phyloP scores from a whole-genome alignment of 2,113 vertebrate genomes.

The Mobula birostris region DNA sequence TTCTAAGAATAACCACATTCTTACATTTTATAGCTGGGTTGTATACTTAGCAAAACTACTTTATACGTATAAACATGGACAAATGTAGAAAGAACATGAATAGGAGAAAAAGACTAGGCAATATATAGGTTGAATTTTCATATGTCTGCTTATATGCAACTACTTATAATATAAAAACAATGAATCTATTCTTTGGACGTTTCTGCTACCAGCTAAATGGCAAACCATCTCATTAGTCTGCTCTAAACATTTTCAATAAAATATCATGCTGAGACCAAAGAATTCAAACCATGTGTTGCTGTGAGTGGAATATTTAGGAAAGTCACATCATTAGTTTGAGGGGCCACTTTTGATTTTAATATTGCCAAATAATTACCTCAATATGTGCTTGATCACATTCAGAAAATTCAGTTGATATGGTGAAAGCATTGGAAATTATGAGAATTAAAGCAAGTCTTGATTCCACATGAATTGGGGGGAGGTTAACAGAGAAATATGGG shows the following conservation, averaged over 20 bases:
- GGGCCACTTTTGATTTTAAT: conserved; percentile 77
- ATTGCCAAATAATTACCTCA: conserved; percentile 76
- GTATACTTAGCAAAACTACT: background rate
- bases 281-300: conserved; percentile 83
- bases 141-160: background rate
- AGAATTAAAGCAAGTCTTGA: background rate
- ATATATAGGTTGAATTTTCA: background rate
- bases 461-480: background rate
- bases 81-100: background rate
- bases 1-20: background rate
- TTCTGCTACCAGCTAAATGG: conserved; percentile 72
- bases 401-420: background rate
- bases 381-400: conserved; percentile 46
- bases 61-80: background rate
- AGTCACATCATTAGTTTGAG: conserved; percentile 83
- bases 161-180: conserved; percentile 49
- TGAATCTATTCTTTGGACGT: conserved; percentile 78
- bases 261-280: conserved; percentile 81
- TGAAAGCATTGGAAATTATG: background rate
- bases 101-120: background rate
- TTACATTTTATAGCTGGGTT: background rate
- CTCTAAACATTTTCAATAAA: conserved; percentile 80
- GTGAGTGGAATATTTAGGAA: conserved; percentile 78
- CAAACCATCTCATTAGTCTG: conserved; percentile 82
- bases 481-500: conserved; percentile 53